Percentiles rank a stretch among this genome's conserved stretches.
These are phyloP conservation scores for Patiria pectinifera DNA, from an alignment of 53 echinoderm and acorn worm genomes.

Conservation along the genomic window DNA sequence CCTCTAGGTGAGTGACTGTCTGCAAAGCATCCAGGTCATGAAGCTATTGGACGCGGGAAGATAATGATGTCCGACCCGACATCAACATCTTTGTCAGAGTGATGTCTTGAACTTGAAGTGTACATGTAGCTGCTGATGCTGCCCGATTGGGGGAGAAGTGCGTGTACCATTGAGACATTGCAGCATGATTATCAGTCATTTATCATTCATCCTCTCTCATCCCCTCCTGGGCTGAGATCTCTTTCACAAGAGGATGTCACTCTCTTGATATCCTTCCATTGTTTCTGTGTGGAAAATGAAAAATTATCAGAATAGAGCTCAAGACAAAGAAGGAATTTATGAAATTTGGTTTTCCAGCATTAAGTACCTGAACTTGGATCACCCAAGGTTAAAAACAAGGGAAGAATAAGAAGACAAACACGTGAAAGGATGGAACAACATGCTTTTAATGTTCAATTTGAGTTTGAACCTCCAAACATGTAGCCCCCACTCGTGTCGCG, in stretches of 20 bases:
- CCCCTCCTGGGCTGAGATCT: constrained; percentile 32
- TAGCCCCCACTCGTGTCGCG: too few relatives aligned
- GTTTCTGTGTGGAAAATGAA: constrained; percentile 76
- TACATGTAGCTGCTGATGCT: neutral
- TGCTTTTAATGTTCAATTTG: too few relatives aligned
- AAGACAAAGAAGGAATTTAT: neutral
- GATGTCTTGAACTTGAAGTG: neutral
- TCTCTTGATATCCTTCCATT: constrained; percentile 91
- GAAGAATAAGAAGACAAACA: too few relatives aligned
- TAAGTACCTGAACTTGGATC: too few relatives aligned
- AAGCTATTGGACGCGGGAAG: neutral
- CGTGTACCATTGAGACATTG: neutral
- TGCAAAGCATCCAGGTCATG: neutral
- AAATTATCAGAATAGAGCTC: neutral
- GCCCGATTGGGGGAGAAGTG: neutral
- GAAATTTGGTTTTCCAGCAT: too few relatives aligned
- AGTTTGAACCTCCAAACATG: too few relatives aligned
- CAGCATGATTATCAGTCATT: constrained; percentile 51
- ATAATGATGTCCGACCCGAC: neutral
- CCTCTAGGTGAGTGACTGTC: neutral
- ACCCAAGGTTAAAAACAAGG: too few relatives aligned
- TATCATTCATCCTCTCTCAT: constrained; percentile 82
- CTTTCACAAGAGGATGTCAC: constrained; percentile 63
- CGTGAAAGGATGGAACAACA: too few relatives aligned
- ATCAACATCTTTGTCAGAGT: neutral